Base-by-base conservation (phyloP, 2,888 invertebrate genomes). In the Neria commutata region DNA sequence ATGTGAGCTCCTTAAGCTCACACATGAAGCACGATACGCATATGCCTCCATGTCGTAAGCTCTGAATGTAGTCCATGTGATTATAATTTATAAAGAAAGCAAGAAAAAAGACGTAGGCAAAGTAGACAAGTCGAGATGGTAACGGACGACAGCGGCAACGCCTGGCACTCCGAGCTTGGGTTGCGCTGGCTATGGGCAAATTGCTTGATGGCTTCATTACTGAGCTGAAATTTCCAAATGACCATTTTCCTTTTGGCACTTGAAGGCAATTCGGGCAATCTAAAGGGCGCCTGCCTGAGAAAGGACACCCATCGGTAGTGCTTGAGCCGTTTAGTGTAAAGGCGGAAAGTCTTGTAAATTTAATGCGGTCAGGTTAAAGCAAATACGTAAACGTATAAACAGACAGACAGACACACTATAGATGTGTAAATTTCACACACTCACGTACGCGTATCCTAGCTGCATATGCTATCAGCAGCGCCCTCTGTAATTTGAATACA, bases 1-100 rank as follows among this genome's bases (percentile, higher is more conserved):
- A 62, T 72, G 61, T 70, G 59, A 54, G 55, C 54, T 16, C 14
- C 21, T 26, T 53, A 53, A 52, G 52, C 57, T 29, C 51, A 24
- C 3, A 34, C n/a, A n/a, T n/a, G n/a, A n/a, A n/a, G n/a, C n/a
- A n/a, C n/a, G 51, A 21, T 34, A 52, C 48, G 48, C 48, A 48
- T 48, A 26, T 24, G 33, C 37, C 17, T 19, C 17, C 23, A 3
- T 25, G 52, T 3, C 26, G 24, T 52, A 25, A 52, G 52, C 52
- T 42, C 17, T n/a, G 6, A 51, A 45, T 46, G n/a, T n/a, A n/a
- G n/a, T n/a, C n/a, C n/a, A n/a, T 29, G 17, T 29, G 54, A 54
- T 54, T 54, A 54, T 42, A 54, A 54, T 54, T 54, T 54, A 54
- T 54, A 54, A 21, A 54, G 40, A 19, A 21, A 4, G 29, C 10